phyloP scores from a whole-genome alignment of 2,888 invertebrate genomes.

The Eupithecia subfuscata region DNA sequence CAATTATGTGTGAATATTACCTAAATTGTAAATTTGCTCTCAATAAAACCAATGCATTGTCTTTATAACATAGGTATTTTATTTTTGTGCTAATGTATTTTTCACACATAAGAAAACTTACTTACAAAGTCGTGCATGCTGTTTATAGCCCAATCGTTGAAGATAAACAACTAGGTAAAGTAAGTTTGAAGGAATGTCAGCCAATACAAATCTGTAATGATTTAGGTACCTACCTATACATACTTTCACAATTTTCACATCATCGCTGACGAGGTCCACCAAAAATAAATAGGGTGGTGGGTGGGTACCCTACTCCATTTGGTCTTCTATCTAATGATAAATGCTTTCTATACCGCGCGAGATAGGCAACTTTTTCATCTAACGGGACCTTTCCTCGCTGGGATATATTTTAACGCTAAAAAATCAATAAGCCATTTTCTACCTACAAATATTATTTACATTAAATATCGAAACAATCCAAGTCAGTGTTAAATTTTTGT shows the following conservation, averaged over 20 bases:
- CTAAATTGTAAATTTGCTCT: not conserved
- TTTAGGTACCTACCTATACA: not conserved
- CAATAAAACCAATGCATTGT: not conserved
- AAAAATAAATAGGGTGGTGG: not conserved
- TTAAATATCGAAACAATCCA: conserved; percentile 7
- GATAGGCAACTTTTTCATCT: not conserved
- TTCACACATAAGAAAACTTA: conserved; percentile 4
- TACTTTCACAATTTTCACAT: not conserved
- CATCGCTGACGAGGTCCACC: not conserved
- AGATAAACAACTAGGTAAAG: not conserved
- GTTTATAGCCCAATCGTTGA: not conserved
- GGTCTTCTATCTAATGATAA: not conserved
- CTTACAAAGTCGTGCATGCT: conserved; percentile 1
- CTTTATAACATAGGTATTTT: conserved; percentile 20
- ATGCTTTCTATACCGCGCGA: not conserved
- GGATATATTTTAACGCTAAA: conserved; percentile 39
- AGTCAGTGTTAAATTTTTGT: conserved; percentile 48
- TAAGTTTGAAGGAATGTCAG: conserved; percentile 1
- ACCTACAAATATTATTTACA: conserved; percentile 51
- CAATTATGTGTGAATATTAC: not conserved
- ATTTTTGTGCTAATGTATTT: conserved; percentile 25
- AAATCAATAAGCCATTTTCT: conserved; percentile 37
- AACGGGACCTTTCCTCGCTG: not conserved
- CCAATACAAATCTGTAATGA: not conserved
- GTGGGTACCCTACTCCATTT: not conserved